Evolutionary conservation across 2,797 vertebrate genomes (phyloP), one percentile per base, ranked within the genome.

Genomic region (Diceros bicornis): DNA sequence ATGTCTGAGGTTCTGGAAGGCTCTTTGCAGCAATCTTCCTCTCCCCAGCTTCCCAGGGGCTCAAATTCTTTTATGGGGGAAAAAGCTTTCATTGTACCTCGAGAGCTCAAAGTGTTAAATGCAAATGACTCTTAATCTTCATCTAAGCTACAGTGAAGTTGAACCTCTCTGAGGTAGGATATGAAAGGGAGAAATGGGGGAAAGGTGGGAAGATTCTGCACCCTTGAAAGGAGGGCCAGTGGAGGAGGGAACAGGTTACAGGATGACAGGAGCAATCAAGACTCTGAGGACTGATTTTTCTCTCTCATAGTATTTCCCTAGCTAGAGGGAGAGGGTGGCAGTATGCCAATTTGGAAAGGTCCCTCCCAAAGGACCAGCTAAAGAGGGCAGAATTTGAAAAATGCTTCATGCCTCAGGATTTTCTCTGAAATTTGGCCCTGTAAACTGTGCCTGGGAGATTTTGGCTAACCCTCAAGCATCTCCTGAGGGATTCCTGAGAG

Each of bases 351-450:
- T 44, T 82, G 81, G 52, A 90, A 94, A 62, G 1, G 1, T 61
- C 18, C 11, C 16, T 41, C 41, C 41, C 41, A 14, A 0, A 61
- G 55, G 32, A 14, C n/a, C 64, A n/a, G 57, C 25, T 82, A 41
- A 29, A 83, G n/a, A 93, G 79, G 68, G 37, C 71, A 47, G 82
- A 64, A 66, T 66, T 83, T 94, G 59, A 92, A 55, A 59, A 94
- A 93, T 91, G 12, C 23, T 79, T 79, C 6, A 14, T 2, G 4
- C 21, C 23, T 91, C 21, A 34, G 44, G 68, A 41, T 79, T 94
- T 79, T 57, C 68, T 96, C 25, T 74, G 79, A 89, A 91, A 75
- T 66, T 62, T 62, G 17, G 16, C 64, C 8, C 34, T 50, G 37
- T 78, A 86, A 82, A 10, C 7, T 64, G 27, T 69, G 27, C 64